Evolutionary conservation across 2,797 vertebrate genomes (phyloP).

Genomic region (Ceyx erithaca): DNA sequence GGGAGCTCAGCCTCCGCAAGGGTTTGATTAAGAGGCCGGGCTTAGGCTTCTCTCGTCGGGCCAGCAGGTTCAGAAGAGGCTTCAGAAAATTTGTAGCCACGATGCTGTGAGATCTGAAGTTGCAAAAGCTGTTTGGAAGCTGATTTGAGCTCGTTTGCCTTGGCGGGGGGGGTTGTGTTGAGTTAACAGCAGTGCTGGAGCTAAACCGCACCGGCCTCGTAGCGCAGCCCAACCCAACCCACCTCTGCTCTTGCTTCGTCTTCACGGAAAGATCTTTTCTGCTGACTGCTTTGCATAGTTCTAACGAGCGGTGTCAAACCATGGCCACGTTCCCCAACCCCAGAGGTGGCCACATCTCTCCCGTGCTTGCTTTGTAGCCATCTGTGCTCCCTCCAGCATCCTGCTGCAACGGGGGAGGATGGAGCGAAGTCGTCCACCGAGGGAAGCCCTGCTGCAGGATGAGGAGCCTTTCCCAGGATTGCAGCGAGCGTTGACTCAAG

Average conservation of each 20-base stretch:
- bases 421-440: rapidly evolving
- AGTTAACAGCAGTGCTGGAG: background rate
- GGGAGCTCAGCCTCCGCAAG: background rate
- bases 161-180: background rate
- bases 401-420: background rate
- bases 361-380: background rate
- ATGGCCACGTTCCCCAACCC: rapidly evolving
- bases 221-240: background rate
- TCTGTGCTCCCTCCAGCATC: background rate
- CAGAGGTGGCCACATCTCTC: background rate
- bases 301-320: rapidly evolving
- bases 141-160: background rate
- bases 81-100: background rate
- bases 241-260: background rate
- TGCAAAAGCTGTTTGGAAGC: background rate
- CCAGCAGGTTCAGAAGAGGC: rapidly evolving
- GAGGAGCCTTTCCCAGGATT: background rate
- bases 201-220: rapidly evolving
- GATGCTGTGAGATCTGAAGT: background rate
- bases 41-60: rapidly evolving
- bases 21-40: background rate
- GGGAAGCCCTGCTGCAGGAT: background rate
- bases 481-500: background rate
- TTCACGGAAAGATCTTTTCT: background rate
- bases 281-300: background rate